Percentiles rank a stretch among this genome's conserved stretches.
These are phyloP conservation scores for Cryptocephalus moraei DNA, from an alignment of 2,888 invertebrate species.

Conservation along the genomic window DNA sequence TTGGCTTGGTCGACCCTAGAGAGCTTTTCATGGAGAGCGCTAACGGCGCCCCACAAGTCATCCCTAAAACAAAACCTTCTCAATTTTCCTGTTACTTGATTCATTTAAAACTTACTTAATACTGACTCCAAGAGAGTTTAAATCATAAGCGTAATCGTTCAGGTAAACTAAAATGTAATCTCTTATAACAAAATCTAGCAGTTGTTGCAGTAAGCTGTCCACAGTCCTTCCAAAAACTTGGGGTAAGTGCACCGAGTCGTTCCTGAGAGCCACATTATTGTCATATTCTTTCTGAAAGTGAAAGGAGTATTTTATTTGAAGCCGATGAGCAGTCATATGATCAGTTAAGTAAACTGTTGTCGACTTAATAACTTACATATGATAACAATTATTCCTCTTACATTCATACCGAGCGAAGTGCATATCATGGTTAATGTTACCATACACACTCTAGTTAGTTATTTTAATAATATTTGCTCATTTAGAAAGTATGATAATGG, in stretches of 20 bases:
- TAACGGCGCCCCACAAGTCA: conserved; percentile 74
- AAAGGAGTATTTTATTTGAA: too few species aligned
- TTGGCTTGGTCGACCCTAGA: conserved; percentile 71
- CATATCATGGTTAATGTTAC: too few species aligned
- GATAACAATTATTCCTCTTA: too few species aligned
- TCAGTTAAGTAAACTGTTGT: too few species aligned
- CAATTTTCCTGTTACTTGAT: too few species aligned
- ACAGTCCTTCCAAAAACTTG: conserved; percentile 75
- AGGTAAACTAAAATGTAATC: conserved; percentile 75
- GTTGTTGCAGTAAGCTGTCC: conserved; percentile 71
- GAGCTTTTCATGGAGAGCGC: conserved; percentile 62
- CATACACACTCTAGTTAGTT: too few species aligned
- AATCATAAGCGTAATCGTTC: conserved; percentile 45
- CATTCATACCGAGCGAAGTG: too few species aligned
- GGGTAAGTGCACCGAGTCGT: conserved; percentile 47
- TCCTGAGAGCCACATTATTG: conserved; percentile 14
- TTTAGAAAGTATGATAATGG: too few species aligned
- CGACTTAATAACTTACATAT: too few species aligned
- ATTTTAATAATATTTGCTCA: too few species aligned
- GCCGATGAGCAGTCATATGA: too few species aligned
- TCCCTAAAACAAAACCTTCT: conserved; percentile 43
- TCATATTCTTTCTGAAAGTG: conserved; percentile 30
- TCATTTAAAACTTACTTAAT: conserved; percentile 36
- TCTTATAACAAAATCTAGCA: conserved; percentile 67
- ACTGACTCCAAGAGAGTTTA: conserved; percentile 38